These are phyloP conservation scores for Pangasius sanitwongsei DNA, from an alignment of 2,797 vertebrate species.

Conservation along the genomic window DNA sequence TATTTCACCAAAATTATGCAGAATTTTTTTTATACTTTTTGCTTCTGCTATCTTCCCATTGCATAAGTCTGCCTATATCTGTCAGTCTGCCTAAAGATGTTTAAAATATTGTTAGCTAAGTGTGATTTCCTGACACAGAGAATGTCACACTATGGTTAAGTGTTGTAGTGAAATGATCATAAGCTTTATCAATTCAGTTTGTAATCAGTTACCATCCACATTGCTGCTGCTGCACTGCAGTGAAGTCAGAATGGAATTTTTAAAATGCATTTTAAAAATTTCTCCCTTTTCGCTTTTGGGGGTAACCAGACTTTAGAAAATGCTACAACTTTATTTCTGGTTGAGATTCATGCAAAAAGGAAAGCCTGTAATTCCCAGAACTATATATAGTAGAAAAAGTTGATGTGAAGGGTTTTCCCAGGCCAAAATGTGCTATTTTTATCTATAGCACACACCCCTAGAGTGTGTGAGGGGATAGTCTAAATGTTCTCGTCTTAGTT, in stretches of 20 bases:
- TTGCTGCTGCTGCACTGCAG: background rate
- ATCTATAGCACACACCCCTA: background rate
- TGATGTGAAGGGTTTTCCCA: conserved; percentile 24
- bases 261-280: background rate
- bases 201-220: background rate
- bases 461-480: background rate
- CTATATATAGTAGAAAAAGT: conserved; percentile 23
- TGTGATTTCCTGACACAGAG: background rate
- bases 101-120: background rate
- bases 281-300: background rate
- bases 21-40: background rate
- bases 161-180: background rate
- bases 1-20: background rate
- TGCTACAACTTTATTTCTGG: background rate
- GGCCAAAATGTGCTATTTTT: conserved; percentile 17
- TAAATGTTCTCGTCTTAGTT: background rate
- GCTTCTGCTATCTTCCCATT: background rate
- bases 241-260: background rate
- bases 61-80: background rate
- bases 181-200: background rate
- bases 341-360: background rate
- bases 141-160: background rate
- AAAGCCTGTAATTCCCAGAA: conserved; percentile 10
- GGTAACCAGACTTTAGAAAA: background rate
- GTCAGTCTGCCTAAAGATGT: background rate